Evolutionary conservation across 2,888 invertebrate species (phyloP), one percentile per base, ranked within the genome.

Genomic region (Eurois occulta): DNA sequence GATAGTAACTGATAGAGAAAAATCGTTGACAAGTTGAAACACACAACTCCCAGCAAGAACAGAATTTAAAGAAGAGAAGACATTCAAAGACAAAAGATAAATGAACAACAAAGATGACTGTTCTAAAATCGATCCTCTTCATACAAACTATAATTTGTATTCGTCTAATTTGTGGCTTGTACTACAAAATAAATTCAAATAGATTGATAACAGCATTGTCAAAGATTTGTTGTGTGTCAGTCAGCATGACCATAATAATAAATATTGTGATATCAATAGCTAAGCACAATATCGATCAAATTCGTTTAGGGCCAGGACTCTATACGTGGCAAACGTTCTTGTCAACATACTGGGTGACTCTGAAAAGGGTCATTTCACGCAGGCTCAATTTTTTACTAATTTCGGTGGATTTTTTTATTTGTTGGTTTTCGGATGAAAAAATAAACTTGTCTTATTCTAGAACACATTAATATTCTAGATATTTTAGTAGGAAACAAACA

Each of bases 91-190:
- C 32, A 21, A 21, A 11, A 55, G 52, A 10, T n/a, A 11, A 55
- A 55, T 11, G 11, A 55, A 21, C 1, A 21, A 21, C 1, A 21
- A 21, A 62, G 32, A 35, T 62, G 60, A 35, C 24, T 24, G 5
- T 52, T 60, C 16, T 71, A 43, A 71, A 71, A 71, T 32, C 24
- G 1, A 43, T 71, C 24, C 2, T 71, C 8, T 60, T 43, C 18
- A 24, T 71, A 28, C 13, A 71, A 43, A 71, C 41, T 8, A 71
- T 71, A 32, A 43, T 71, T 60, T 71, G 18, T 16, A 21, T 71
- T 60, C 71, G 71, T 60, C 28, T 71, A 10, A 32, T 71, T 13
- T 6, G 43, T 43, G 60, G 60, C 6, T 32, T 71, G 1, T 60
- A 60, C 58, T 71, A 71, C 16, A 71, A 60, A 43, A 43, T 71